Conservation (phyloP, 2,113 vertebrate genomes). For the Ochotona princeps region DNA sequence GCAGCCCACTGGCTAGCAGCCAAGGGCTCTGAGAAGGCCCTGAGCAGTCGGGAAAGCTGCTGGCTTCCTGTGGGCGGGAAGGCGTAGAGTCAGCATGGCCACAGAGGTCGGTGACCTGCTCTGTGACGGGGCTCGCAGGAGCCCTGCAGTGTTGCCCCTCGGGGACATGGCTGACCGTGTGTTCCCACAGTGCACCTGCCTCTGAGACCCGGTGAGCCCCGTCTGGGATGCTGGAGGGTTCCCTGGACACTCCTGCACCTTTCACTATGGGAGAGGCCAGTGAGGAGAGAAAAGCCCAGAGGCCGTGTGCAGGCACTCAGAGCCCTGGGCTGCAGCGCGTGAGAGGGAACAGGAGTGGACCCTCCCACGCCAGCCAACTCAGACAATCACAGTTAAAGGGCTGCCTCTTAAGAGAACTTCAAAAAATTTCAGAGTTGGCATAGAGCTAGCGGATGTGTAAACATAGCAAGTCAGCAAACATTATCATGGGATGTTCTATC, state of each 20-base stretch:
- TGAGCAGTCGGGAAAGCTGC: background rate
- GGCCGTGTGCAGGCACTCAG: background rate
- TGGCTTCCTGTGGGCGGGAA: background rate
- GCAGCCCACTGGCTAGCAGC: background rate
- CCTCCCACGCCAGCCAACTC: background rate
- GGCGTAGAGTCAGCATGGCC: rapidly evolving
- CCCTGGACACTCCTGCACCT: too few relatives aligned
- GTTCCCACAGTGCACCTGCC: background rate
- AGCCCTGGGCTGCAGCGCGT: background rate
- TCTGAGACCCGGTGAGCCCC: too few relatives aligned
- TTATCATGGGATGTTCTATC: background rate
- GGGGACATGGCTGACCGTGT: too few relatives aligned
- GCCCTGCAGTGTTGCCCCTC: background rate
- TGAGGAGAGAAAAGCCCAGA: background rate
- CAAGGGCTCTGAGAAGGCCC: background rate
- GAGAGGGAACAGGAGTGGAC: background rate
- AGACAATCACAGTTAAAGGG: background rate
- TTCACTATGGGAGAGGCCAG: background rate
- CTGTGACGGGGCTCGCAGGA: too few relatives aligned
- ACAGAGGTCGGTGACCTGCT: rapidly evolving
- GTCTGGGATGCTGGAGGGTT: background rate
- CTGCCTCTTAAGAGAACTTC: background rate
- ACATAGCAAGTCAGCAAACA: background rate
- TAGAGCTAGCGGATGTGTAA: background rate
- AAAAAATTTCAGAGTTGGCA: background rate